phyloP scores from a whole-genome alignment of 1,140 invertebrate genomes.

The Drosophila pseudoananassae region DNA sequence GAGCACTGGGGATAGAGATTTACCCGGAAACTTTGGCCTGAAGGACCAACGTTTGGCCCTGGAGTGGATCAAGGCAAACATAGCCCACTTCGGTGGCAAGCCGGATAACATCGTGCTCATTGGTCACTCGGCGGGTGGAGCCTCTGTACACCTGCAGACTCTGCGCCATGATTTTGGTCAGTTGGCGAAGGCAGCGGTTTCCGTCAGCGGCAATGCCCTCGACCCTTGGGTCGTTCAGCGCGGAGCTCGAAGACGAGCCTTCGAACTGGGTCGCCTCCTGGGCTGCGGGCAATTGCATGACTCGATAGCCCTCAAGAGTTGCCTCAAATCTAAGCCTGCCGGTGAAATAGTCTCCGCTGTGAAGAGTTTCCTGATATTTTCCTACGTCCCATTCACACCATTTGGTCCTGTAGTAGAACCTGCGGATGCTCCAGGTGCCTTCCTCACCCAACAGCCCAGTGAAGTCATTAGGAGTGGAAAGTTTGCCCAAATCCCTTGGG shows the following conservation, averaged over 20 bases:
- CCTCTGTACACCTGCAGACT: slow-evolving; percentile 88
- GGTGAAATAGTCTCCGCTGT: slow-evolving; percentile 54
- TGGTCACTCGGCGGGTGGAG: slow-evolving; percentile 86
- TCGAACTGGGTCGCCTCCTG: slow-evolving; percentile 85
- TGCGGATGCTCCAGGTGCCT: slow-evolving; percentile 70
- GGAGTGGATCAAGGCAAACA: slow-evolving; percentile 52
- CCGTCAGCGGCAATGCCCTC: slow-evolving; percentile 69
- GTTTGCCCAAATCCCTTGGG: slow-evolving; percentile 85
- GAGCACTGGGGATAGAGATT: slow-evolving; percentile 65
- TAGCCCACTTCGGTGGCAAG: slow-evolving; percentile 88
- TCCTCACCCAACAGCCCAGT: slow-evolving; percentile 85
- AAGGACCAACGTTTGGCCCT: slow-evolving; percentile 71
- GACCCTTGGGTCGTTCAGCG: slow-evolving; percentile 84
- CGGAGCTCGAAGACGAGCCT: slow-evolving; percentile 85
- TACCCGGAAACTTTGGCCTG: slow-evolving; percentile 70
- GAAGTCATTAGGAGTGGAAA: slow-evolving; percentile 85
- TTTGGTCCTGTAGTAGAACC: slow-evolving; percentile 86
- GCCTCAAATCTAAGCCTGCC: slow-evolving; percentile 85
- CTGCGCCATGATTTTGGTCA: slow-evolving; percentile 84
- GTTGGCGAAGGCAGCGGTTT: slow-evolving; percentile 51
- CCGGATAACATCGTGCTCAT: slow-evolving; percentile 84
- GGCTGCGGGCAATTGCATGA: slow-evolving; percentile 85
- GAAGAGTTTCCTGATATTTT: slow-evolving; percentile 74
- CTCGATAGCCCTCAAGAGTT: slow-evolving; percentile 85
- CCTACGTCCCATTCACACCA: slow-evolving; percentile 86